Percentiles rank a stretch among this genome's conserved stretches.
Evolutionary conservation across 2,797 vertebrate genomes (phyloP).

Genomic region (Caiman crocodilus): DNA sequence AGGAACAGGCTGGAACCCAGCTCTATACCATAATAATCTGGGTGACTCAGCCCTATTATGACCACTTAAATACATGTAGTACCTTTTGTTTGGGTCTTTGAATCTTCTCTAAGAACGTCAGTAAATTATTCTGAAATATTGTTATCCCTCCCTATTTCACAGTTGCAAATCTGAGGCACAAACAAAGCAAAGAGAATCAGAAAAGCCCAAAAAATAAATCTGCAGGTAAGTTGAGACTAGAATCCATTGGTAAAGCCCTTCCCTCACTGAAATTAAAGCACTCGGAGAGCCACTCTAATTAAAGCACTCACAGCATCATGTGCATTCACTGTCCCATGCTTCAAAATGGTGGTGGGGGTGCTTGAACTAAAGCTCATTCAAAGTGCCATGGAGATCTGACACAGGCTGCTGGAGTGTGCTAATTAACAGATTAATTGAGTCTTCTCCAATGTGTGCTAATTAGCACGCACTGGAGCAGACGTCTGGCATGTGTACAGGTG

Average conservation of each 20-base stretch:
- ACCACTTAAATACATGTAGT: neutral
- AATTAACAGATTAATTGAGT: no score
- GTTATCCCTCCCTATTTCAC: conserved; percentile 24
- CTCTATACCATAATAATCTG: neutral
- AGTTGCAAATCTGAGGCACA: neutral
- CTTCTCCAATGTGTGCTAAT: no score
- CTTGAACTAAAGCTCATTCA: no score
- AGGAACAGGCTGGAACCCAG: neutral
- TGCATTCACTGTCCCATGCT: no score
- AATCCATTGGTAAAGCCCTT: neutral
- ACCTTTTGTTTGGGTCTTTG: neutral
- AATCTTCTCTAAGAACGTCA: neutral
- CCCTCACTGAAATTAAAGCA: neutral
- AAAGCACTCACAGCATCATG: no score
- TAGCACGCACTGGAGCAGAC: no score
- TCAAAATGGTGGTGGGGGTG: no score
- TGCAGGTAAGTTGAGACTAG: neutral
- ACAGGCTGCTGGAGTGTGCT: no score
- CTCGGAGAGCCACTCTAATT: no score
- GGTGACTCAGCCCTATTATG: neutral
- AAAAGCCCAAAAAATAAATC: neutral
- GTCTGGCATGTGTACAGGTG: no score
- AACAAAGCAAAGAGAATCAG: neutral
- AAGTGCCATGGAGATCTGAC: no score
- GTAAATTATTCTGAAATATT: conserved; percentile 26